Evolutionary conservation across 2,888 invertebrate species (phyloP).

Genomic region (Drosophila nigritarsus): DNA sequence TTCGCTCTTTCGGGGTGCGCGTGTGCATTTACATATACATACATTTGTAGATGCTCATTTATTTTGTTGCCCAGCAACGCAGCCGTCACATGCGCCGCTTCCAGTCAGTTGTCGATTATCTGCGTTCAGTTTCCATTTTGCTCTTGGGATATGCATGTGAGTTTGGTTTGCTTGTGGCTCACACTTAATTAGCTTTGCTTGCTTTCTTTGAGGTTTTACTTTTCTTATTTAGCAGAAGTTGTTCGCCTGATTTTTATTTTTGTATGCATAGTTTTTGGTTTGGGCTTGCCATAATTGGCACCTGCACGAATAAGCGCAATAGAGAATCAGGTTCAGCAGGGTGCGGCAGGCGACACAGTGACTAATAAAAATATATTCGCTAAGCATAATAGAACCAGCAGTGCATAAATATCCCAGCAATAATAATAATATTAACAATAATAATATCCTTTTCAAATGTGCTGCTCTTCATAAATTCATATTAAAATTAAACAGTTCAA

Average conservation of each 20-base stretch:
- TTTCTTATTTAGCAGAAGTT: conserved; percentile 17
- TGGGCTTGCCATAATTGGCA: conserved; percentile 64
- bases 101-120: conserved; percentile 26
- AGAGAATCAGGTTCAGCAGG: conserved; percentile 66
- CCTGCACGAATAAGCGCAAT: conserved; percentile 59
- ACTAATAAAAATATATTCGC: conserved; percentile 4
- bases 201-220: conserved; percentile 32
- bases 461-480: too few relatives aligned
- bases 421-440: neutral
- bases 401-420: neutral
- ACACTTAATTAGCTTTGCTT: conserved; percentile 16
- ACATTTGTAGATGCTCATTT: conserved; percentile 9
- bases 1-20: conserved; percentile 25
- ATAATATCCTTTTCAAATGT: neutral
- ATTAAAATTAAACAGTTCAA: neutral
- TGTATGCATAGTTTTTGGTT: neutral
- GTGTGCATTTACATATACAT: conserved; percentile 34
- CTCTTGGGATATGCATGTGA: conserved; percentile 24
- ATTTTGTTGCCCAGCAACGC: conserved; percentile 32
- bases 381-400: neutral
- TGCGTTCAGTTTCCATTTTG: conserved; percentile 2
- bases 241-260: neutral
- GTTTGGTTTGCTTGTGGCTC: conserved; percentile 38
- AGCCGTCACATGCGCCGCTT: conserved; percentile 67
- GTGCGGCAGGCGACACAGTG: conserved; percentile 53